Evolutionary conservation across 1,140 invertebrate genomes (phyloP), one percentile per base, ranked within the genome.

Genomic region (Calephelis virginiensis): DNA sequence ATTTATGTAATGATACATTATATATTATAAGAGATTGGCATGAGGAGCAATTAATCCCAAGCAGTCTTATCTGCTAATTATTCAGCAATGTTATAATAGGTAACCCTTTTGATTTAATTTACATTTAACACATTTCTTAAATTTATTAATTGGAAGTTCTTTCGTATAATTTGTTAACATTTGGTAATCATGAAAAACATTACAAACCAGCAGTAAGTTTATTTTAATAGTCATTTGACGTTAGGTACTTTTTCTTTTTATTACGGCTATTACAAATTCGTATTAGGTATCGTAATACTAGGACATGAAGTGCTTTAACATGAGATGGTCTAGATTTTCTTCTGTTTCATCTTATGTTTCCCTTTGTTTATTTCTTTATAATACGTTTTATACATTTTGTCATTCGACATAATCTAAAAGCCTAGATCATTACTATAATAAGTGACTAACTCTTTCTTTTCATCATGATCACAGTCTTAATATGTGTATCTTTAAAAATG

Each of bases 331-430:
- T 69, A 67, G 53, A 67, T 69, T 70, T 59, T 46, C 48, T 65
- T 65, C 50, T 43, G 50, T 59, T 65, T 59, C 50, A 64, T 64
- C 48, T 56, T 63, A 14, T 43, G 60, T 69, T 66, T 73, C 66
- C 60, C 68, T 61, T 43, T 66, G 59, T 67, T 67, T 14, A 45
- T 68, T 69, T 62, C 11, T 66, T 11, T 72, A 64, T 53, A 72
- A 72, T 61, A 69, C 64, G 61, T 69, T 72, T 65, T 69, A 61
- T 67, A 69, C 65, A 69, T 69, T 72, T 67, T 64, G 56, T 69
- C 71, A 72, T 69, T 64, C 63, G 40, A 66, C 59, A 66, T 61
- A 49, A 66, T 61, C 56, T 66, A 63, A 73, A 69, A 73, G 56
- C 64, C 67, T 72, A 68, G 70, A 68, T 72, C 59, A 72, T 69